Percentiles rank a stretch among this genome's conserved stretches.
phyloP scores from a whole-genome alignment of 2,113 vertebrate genomes.

The Corythornis cristatus region DNA sequence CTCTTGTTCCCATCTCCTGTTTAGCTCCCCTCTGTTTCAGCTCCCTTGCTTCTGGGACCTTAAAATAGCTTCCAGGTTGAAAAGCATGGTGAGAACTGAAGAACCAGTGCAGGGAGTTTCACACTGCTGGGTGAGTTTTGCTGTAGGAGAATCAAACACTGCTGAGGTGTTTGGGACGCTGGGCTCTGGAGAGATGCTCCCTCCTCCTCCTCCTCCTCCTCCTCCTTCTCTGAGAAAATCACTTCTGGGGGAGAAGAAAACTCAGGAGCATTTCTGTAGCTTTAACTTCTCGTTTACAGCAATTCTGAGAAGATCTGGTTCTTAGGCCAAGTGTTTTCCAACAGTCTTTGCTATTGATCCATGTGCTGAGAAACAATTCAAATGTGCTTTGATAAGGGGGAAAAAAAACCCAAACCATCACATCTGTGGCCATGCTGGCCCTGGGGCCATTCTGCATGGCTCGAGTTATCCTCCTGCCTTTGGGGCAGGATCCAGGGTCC shows the following conservation, averaged over 20 bases:
- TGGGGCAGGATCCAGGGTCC: conserved; percentile 1
- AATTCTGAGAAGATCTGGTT: background rate
- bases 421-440: background rate
- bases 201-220: background rate
- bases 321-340: background rate
- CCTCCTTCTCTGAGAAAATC: background rate
- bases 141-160: background rate
- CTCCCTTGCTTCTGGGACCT: background rate
- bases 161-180: background rate
- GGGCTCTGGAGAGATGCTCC: background rate
- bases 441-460: background rate
- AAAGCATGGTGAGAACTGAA: rapidly evolving
- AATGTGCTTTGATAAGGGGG: background rate
- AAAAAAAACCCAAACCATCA: background rate
- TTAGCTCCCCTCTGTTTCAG: too few species aligned
- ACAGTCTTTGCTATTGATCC: background rate
- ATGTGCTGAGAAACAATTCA: background rate
- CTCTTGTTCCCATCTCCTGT: background rate
- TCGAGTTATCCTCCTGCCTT: background rate
- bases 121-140: background rate
- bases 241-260: background rate
- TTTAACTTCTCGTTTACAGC: background rate
- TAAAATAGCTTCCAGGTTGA: background rate
- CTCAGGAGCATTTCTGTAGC: background rate
- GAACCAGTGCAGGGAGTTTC: background rate